phyloP scores from a whole-genome alignment of 2,888 invertebrate species.

The Eupithecia insigniata region DNA sequence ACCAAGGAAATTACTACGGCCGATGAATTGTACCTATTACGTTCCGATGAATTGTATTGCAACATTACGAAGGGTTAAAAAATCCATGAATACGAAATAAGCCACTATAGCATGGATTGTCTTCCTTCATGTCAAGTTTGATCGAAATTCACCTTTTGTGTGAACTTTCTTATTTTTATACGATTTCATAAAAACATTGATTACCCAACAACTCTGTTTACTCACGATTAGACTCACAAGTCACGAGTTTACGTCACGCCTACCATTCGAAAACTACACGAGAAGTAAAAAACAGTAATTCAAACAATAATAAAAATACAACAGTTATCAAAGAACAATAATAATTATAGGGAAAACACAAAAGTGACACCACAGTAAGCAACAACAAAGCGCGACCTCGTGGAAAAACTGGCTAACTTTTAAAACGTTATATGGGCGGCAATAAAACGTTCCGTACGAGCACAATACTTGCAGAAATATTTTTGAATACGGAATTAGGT shows the following conservation, averaged over 20 bases:
- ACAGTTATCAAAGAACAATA: slow-evolving; percentile 73
- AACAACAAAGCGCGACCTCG: slow-evolving; percentile 64
- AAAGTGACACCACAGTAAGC: slow-evolving; percentile 58
- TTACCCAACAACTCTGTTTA: slow-evolving; percentile 30
- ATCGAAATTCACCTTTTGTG: slow-evolving; percentile 60
- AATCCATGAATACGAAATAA: slow-evolving; percentile 83
- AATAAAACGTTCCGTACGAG: slow-evolving; percentile 82
- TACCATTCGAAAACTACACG: slow-evolving; percentile 40
- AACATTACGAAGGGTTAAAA: slow-evolving; percentile 57
- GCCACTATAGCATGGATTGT: slow-evolving; percentile 69
- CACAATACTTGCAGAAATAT: slow-evolving; percentile 84
- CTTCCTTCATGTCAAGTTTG: slow-evolving; percentile 68
- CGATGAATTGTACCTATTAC: no score
- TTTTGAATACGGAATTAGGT: slow-evolving; percentile 85
- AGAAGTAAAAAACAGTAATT: slow-evolving; percentile 38
- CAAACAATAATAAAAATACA: slow-evolving; percentile 59
- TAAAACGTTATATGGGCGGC: slow-evolving; percentile 83
- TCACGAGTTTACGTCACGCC: slow-evolving; percentile 38
- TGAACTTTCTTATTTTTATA: slow-evolving; percentile 44
- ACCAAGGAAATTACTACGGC: background rate
- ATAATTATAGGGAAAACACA: slow-evolving; percentile 74
- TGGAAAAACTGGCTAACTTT: slow-evolving; percentile 79
- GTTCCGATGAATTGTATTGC: background rate
- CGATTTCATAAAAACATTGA: slow-evolving; percentile 28
- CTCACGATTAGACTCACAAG: slow-evolving; percentile 34